Percentiles rank a stretch among this genome's conserved stretches.
phyloP scores from a whole-genome alignment of 1,140 invertebrate species.

The Pogonomyrmex californicus region DNA sequence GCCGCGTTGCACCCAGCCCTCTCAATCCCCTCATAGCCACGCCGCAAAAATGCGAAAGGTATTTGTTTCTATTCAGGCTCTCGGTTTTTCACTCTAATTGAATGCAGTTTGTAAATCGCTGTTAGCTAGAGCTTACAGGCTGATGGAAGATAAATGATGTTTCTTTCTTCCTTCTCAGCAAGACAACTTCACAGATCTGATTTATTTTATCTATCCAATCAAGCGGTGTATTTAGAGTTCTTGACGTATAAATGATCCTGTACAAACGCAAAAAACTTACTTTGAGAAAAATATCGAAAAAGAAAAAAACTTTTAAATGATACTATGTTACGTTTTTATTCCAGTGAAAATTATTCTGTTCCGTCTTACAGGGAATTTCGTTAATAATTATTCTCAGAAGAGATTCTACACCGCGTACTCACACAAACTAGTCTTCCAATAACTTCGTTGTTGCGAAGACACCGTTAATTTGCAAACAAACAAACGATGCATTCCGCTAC shows the following conservation, averaged over 20 bases:
- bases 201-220: no score
- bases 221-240: no score
- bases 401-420: neutral
- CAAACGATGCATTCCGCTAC: conserved; percentile 20
- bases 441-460: conserved; percentile 9
- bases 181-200: no score
- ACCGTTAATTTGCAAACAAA: conserved; percentile 50
- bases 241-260: neutral
- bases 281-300: neutral
- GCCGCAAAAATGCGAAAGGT: neutral
- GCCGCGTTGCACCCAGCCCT: neutral
- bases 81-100: neutral
- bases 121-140: neutral
- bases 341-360: neutral
- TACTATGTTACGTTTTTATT: neutral
- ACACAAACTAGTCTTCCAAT: conserved; percentile 4
- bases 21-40: neutral
- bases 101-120: neutral
- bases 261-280: neutral
- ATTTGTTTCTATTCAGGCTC: neutral
- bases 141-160: neutral
- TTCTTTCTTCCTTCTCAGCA: neutral
- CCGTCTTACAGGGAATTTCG: neutral
- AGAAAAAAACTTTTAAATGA: neutral
- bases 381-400: neutral